phyloP scores from a whole-genome alignment of 2,888 invertebrate species.

The Ommatoiulus sabulosus region DNA sequence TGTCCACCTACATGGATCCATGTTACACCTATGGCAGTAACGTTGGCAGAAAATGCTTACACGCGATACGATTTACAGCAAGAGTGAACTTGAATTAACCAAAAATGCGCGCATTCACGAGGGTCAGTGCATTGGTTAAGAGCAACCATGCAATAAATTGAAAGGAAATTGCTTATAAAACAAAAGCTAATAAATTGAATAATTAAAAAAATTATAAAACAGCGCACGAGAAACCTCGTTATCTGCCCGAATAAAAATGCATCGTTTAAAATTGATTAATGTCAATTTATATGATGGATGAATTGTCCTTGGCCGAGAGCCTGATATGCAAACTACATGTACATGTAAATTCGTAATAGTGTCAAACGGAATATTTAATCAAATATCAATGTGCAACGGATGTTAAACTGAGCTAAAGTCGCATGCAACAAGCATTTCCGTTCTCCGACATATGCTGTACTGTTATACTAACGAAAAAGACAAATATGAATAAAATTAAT shows the following conservation, averaged over 20 bases:
- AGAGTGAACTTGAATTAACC: slow-evolving; percentile 28
- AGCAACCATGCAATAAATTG: not conserved
- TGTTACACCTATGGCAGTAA: slow-evolving; percentile 3
- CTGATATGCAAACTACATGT: not conserved
- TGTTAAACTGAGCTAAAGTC: not conserved
- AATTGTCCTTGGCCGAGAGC: not conserved
- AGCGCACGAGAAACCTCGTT: not conserved
- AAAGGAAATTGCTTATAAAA: not conserved
- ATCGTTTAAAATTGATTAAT: not conserved
- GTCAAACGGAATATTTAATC: not conserved
- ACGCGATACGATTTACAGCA: slow-evolving; percentile 21
- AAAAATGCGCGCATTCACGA: not conserved
- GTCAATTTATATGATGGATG: not conserved
- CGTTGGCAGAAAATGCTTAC: not conserved
- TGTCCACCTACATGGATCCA: slow-evolving; percentile 24
- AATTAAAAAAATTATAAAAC: not conserved
- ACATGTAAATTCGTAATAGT: not conserved
- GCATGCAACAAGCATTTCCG: not conserved
- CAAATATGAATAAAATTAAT: not conserved
- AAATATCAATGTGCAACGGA: not conserved
- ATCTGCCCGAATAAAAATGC: not conserved
- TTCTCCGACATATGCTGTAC: not conserved
- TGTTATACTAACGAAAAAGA: not conserved
- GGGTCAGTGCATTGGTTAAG: not conserved
- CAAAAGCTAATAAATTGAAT: not conserved